Base-by-base conservation (phyloP, 1,140 invertebrate species). In the Diploscapter pachys region DNA sequence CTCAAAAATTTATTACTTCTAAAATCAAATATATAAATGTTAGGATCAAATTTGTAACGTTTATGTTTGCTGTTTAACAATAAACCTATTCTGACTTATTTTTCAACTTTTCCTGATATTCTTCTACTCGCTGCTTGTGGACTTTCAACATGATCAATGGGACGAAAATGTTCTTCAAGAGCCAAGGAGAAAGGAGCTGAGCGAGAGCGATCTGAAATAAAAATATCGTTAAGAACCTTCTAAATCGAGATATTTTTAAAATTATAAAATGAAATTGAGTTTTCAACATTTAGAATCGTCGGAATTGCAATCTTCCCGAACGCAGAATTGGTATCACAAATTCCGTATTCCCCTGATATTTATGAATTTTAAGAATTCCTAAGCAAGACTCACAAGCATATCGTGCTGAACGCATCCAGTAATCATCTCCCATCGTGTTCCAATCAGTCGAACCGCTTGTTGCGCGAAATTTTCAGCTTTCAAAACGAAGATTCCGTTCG, bases 341-440 rank as follows among this genome's bases (percentile, higher is more conserved):
- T 9, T 13, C 2, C 50, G 63, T 53, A 8, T 9, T 13, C 3
- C 53, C 11, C 68, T 69, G 57, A 59, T 11, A 11, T 2, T 59
- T 11, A 2, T 59, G 57, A 11, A 11, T 59, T 49, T 8, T 50
- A 76, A 56, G 4, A n/a, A 9, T 74, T 8, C 50, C 9, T 11
- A 75, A 9, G 5, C 53, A 73, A 31, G 9, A 61, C 11, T 3
- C 54, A 85, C 83, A 78, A 86, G 83, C 13, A 84, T 65, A 73
- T 84, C 83, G 67, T 84, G 83, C 5, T 79, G 62, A 55, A 85
- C 79, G 70, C 83, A 84, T 5, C 83, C 83, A 8, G 83, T 86
- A 11, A 76, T 75, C 9, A 84, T 55, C 48, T 81, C 67, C 52
- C 61, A 85, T 13, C 71, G 57, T 3, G 68, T 70, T 63, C 84